These are phyloP conservation scores for Pinna nobilis DNA, from an alignment of 1,140 invertebrate genomes.

Conservation along the genomic window DNA sequence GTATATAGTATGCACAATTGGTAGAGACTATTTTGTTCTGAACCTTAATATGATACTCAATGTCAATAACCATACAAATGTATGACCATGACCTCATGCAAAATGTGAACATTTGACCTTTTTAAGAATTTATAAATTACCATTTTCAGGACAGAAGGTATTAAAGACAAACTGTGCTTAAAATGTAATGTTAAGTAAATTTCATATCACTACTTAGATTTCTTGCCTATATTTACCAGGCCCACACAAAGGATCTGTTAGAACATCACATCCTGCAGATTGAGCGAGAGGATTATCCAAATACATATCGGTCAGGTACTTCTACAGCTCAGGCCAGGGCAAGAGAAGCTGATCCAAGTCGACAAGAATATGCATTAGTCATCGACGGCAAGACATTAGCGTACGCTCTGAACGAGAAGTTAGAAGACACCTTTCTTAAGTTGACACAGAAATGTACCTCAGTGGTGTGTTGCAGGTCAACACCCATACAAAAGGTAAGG, in stretches of 20 bases:
- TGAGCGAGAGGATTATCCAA: conserved; percentile 26
- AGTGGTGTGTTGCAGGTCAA: conserved; percentile 74
- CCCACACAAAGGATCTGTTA: conserved; percentile 50
- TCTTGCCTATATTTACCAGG: conserved; percentile 33
- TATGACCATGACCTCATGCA: too few species aligned
- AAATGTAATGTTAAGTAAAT: background rate
- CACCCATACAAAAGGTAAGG: conserved; percentile 73
- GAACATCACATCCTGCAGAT: conserved; percentile 59
- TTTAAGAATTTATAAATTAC: too few species aligned
- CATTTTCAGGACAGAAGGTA: too few species aligned
- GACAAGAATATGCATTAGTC: conserved; percentile 81
- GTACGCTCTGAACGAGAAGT: conserved; percentile 82
- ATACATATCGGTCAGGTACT: background rate
- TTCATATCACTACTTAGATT: background rate
- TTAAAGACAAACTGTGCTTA: background rate
- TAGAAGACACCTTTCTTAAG: conserved; percentile 64
- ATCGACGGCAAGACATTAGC: conserved; percentile 95
- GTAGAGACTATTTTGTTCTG: too few species aligned
- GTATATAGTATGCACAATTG: too few species aligned
- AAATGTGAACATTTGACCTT: too few species aligned
- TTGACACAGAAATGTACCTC: conserved; percentile 69
- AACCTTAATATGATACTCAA: too few species aligned
- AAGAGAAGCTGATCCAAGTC: conserved; percentile 50
- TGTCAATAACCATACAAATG: too few species aligned
- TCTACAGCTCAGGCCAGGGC: background rate